A percentile compares a stretch with the other conserved stretches of the same genome.
Evolutionary conservation across 2,113 vertebrate species (phyloP).

Genomic region (Dasyurus viverrinus): DNA sequence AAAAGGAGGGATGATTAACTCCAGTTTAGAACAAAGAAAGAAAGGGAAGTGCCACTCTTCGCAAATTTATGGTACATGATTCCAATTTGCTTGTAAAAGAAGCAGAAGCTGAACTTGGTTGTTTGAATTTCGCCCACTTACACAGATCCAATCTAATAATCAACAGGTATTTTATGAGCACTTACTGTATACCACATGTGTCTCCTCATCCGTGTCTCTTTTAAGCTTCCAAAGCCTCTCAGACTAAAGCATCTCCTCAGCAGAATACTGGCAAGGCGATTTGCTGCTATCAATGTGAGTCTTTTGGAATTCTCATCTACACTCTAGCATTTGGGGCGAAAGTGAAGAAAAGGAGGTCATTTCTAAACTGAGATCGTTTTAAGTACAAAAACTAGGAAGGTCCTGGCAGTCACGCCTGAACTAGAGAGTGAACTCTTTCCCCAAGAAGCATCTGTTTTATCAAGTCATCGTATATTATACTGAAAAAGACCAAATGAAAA

Average conservation of each 20-base stretch:
- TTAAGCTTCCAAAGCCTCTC: background rate
- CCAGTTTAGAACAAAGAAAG: background rate
- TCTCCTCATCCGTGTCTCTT: background rate
- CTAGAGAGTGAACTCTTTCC: background rate
- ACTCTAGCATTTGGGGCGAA: background rate
- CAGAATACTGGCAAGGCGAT: background rate
- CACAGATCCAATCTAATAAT: background rate
- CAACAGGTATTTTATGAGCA: background rate
- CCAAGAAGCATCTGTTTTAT: slow-evolving; percentile 43
- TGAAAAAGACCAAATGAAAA: background rate
- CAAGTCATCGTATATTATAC: background rate
- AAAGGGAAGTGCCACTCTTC: background rate
- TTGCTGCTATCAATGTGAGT: background rate
- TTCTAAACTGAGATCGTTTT: background rate
- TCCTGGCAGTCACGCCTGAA: background rate
- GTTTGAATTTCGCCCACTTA: background rate
- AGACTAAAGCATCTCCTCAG: background rate
- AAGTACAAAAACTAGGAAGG: background rate
- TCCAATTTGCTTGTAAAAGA: background rate
- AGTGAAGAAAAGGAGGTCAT: background rate
- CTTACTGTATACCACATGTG: background rate
- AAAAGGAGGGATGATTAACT: background rate
- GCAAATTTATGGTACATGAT: background rate
- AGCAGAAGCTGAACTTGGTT: background rate
- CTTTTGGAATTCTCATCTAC: background rate